phyloP scores from a whole-genome alignment of 2,113 vertebrate genomes.

The Elephantulus edwardii region DNA sequence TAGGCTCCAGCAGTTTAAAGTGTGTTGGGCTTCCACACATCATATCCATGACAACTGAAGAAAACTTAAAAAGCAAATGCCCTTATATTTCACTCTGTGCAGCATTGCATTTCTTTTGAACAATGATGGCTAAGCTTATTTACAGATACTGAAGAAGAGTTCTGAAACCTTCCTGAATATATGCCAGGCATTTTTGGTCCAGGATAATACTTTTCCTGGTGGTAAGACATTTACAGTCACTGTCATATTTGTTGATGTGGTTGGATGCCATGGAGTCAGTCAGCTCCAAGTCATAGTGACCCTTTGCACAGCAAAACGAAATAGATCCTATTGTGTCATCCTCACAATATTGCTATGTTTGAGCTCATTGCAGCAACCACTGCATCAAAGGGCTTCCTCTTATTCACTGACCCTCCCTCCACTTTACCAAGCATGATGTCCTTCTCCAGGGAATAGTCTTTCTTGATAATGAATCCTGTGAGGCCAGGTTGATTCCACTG shows the following conservation, averaged over 20 bases:
- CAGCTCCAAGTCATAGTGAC: too few relatives aligned
- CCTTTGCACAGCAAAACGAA: too few relatives aligned
- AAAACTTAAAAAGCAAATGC: too few relatives aligned
- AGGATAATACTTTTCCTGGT: not conserved
- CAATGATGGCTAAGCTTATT: rapidly evolving
- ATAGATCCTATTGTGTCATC: too few relatives aligned
- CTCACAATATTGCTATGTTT: too few relatives aligned
- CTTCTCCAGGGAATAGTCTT: too few relatives aligned
- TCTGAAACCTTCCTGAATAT: not conserved
- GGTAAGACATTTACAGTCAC: rapidly evolving
- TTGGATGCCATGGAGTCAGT: too few relatives aligned
- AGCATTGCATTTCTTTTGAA: not conserved
- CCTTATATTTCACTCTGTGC: not conserved
- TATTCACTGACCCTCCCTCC: rapidly evolving
- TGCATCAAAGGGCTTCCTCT: too few relatives aligned
- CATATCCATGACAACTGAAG: not conserved
- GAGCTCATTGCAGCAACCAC: too few relatives aligned
- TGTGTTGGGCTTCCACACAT: not conserved
- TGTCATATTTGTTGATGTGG: too few relatives aligned
- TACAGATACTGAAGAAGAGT: not conserved
- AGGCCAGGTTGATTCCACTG: not conserved
- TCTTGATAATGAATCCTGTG: not conserved
- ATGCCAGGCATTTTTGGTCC: not conserved
- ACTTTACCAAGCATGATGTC: too few relatives aligned
- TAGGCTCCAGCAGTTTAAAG: not conserved